Evolutionary conservation across 1,140 invertebrate species (phyloP).

Genomic region (Drosophila aff.): DNA sequence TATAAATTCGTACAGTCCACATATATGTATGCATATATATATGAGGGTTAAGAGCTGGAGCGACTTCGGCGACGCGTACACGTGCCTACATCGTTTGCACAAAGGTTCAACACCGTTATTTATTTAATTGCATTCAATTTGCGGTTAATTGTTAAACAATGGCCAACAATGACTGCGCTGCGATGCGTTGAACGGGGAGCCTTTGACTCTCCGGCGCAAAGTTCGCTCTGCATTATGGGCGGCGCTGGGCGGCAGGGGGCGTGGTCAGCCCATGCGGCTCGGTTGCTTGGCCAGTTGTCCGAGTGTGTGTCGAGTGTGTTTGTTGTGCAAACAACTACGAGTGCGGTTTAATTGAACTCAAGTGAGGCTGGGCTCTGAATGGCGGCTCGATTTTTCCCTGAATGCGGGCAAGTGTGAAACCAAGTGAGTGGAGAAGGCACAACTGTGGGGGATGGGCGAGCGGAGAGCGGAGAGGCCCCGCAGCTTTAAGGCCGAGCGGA

Average conservation of each 20-base stretch:
- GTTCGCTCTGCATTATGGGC: constrained; percentile 39
- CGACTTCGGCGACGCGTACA: constrained; percentile 48
- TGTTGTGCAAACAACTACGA: constrained; percentile 75
- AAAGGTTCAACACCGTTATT: constrained; percentile 81
- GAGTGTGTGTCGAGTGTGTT: constrained; percentile 58
- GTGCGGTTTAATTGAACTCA: constrained; percentile 82
- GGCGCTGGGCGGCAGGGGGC: background rate
- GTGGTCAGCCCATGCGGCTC: constrained; percentile 13
- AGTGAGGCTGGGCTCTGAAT: constrained; percentile 56
- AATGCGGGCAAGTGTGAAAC: constrained; percentile 58
- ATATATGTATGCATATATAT: background rate
- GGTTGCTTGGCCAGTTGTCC: constrained; percentile 48
- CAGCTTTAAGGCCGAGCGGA: background rate
- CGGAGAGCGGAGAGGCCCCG: background rate
- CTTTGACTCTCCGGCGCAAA: constrained; percentile 22
- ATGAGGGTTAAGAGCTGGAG: constrained; percentile 21
- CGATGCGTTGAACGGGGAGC: constrained; percentile 11
- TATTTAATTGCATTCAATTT: constrained; percentile 84
- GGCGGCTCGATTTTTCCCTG: constrained; percentile 49
- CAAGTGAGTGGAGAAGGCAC: constrained; percentile 17
- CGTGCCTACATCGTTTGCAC: constrained; percentile 70
- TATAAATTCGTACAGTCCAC: constrained; percentile 3
- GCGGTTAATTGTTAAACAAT: constrained; percentile 83
- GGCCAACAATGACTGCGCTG: constrained; percentile 47
- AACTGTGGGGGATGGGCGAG: background rate